phyloP scores from a whole-genome alignment of 2,113 vertebrate species.

The Poeciliopsis prolifica region DNA sequence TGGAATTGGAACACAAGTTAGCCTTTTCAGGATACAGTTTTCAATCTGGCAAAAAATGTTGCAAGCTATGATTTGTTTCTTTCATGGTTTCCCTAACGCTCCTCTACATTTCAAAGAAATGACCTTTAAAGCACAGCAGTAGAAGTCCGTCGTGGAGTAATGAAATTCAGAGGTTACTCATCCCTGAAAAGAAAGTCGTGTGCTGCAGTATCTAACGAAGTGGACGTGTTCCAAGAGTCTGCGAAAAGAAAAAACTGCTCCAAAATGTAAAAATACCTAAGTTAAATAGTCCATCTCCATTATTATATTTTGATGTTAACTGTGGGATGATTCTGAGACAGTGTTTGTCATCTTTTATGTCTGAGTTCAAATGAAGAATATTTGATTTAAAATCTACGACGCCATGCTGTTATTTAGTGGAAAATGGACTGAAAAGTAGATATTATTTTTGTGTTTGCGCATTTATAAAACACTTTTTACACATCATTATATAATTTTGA shows the following conservation, averaged over 20 bases:
- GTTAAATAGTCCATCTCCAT: not conserved
- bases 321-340: not conserved
- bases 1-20: not conserved
- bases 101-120: conserved; percentile 12
- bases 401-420: too few relatives aligned
- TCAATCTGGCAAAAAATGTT: not conserved
- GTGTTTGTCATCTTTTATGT: not conserved
- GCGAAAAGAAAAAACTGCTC: not conserved
- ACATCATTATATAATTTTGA: too few relatives aligned
- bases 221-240: conserved; percentile 12
- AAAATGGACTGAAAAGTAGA: too few relatives aligned
- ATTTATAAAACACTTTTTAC: too few relatives aligned
- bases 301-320: not conserved
- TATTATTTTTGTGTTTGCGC: too few relatives aligned
- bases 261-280: not conserved
- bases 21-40: not conserved
- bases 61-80: not conserved
- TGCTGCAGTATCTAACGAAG: conserved; percentile 27
- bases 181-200: conserved; percentile 24
- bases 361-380: not conserved
- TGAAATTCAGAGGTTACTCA: conserved; percentile 20
- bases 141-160: conserved; percentile 10
- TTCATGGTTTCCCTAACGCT: conserved; percentile 7
- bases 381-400: not conserved
- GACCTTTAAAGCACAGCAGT: not conserved